Evolutionary conservation across 1,140 invertebrate species (phyloP).

Genomic region (Coelopa frigida): DNA sequence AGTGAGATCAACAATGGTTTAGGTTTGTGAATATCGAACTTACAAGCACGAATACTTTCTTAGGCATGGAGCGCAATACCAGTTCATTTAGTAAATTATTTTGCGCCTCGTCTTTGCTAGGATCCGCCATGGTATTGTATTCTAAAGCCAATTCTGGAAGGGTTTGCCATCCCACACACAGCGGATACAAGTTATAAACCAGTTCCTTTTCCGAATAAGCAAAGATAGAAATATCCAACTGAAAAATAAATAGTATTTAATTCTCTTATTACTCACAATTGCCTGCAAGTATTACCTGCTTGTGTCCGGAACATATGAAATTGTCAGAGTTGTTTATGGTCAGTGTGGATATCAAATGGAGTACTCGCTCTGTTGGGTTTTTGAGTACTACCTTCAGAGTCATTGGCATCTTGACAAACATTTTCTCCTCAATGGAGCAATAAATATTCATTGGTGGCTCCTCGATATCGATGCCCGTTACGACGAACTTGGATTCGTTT

Average conservation of each 20-base stretch:
- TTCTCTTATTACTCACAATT: background rate
- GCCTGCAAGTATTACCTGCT: conserved; percentile 25
- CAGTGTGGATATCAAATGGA: conserved; percentile 35
- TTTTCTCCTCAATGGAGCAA: conserved; percentile 43
- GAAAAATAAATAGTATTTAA: background rate
- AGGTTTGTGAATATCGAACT: conserved; percentile 12
- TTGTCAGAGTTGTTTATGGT: conserved; percentile 41
- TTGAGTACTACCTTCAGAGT: conserved; percentile 38
- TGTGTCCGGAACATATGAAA: conserved; percentile 43
- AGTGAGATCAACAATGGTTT: background rate
- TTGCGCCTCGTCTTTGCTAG: conserved; percentile 33
- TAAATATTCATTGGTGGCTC: conserved; percentile 42
- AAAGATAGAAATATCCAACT: conserved; percentile 43
- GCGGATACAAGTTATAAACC: conserved; percentile 40
- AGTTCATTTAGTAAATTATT: conserved; percentile 36
- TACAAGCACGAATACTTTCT: conserved; percentile 43
- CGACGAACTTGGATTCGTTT: conserved; percentile 43
- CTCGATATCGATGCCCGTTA: conserved; percentile 32
- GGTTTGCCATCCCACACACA: conserved; percentile 42
- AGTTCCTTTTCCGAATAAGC: conserved; percentile 38
- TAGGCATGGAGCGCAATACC: conserved; percentile 40
- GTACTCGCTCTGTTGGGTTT: conserved; percentile 35
- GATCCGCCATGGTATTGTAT: conserved; percentile 41
- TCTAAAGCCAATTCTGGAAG: conserved; percentile 36
- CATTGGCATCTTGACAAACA: conserved; percentile 44